These are phyloP conservation scores for Hypotaenidia okinawae DNA, from an alignment of 2,797 vertebrate species.

Conservation along the genomic window DNA sequence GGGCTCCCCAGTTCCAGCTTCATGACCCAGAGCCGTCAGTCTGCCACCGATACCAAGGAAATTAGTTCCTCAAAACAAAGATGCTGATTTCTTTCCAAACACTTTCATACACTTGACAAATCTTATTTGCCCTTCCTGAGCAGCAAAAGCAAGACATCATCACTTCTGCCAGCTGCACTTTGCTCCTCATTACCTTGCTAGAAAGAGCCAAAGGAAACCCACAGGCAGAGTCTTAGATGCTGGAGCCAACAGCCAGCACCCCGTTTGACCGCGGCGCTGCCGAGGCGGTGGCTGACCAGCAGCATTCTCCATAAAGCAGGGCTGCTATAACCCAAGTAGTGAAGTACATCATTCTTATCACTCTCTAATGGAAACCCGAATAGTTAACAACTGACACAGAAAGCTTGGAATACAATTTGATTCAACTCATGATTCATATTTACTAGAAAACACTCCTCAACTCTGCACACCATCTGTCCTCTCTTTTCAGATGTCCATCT, in stretches of 20 bases:
- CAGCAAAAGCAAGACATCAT: not conserved
- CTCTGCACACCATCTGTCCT: not conserved
- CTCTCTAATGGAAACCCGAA: not conserved
- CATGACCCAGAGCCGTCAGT: not conserved
- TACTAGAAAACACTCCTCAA: not conserved
- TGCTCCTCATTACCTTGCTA: not conserved
- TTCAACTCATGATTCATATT: not conserved
- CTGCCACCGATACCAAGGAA: not conserved
- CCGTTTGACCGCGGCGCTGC: not conserved
- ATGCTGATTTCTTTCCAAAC: not conserved
- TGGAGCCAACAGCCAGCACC: not conserved
- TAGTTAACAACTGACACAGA: not conserved
- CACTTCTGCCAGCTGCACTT: not conserved
- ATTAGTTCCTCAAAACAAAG: not conserved
- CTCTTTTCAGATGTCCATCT: not conserved
- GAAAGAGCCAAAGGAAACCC: not conserved
- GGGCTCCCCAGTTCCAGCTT: not conserved
- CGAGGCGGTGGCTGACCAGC: not conserved
- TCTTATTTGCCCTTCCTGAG: not conserved
- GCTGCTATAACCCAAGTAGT: not conserved
- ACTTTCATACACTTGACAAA: not conserved
- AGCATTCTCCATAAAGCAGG: not conserved
- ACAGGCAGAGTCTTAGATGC: not conserved
- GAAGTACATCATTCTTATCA: not conserved
- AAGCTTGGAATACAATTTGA: not conserved